Evolutionary conservation across 2,113 vertebrate species (phyloP).

Genomic region (Sus scrofa): DNA sequence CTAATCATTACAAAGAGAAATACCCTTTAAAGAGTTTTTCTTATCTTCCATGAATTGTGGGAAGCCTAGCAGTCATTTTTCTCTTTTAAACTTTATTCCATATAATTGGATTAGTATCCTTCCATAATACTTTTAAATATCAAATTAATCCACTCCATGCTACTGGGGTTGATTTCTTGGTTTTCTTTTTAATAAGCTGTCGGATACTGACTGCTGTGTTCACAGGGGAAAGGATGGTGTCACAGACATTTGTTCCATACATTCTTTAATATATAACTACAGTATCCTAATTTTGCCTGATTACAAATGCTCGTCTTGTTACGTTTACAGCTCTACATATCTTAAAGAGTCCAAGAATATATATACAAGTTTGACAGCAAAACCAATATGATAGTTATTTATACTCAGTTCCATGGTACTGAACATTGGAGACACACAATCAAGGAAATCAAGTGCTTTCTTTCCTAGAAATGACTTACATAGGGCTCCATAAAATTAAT

Average conservation of each 20-base stretch:
- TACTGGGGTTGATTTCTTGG: not conserved
- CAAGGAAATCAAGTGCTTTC: not conserved
- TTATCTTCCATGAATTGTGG: not conserved
- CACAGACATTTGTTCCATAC: not conserved
- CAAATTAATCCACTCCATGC: not conserved
- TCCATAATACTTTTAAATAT: conserved; percentile 11
- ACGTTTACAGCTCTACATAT: not conserved
- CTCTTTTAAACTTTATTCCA: conserved; percentile 28
- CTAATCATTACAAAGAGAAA: not conserved
- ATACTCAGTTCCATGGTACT: not conserved
- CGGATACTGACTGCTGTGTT: not conserved
- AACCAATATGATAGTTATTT: not conserved
- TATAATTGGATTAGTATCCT: conserved; percentile 36
- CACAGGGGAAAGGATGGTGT: not conserved
- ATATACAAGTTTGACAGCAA: not conserved
- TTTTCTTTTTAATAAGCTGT: conserved; percentile 36
- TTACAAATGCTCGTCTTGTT: not conserved
- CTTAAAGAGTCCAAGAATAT: not conserved
- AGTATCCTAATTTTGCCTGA: not conserved
- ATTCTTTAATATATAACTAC: not conserved
- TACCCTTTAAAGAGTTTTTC: not conserved
- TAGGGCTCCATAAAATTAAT: not conserved
- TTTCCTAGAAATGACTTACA: not conserved
- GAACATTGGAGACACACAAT: not conserved
- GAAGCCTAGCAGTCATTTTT: not conserved